phyloP scores from a whole-genome alignment of 2,113 vertebrate genomes.

The Okapia johnstoni region DNA sequence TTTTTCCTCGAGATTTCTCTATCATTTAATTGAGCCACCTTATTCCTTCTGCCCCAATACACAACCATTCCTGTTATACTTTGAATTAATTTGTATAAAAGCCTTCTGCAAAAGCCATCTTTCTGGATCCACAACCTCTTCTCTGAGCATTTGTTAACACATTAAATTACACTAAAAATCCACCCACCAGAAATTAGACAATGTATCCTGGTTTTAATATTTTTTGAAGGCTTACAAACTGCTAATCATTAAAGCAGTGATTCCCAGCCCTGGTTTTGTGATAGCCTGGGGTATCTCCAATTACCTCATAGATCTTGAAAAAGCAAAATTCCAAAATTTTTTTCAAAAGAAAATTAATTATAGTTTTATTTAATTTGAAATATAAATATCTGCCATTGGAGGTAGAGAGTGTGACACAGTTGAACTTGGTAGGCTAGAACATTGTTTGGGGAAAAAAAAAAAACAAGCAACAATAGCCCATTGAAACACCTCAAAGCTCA shows the following conservation, averaged over 20 bases:
- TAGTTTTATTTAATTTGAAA: conserved; percentile 54
- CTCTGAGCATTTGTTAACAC: conserved; percentile 23
- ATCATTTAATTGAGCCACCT: conserved; percentile 63
- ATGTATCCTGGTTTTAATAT: conserved; percentile 55
- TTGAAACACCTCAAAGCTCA: conserved; percentile 64
- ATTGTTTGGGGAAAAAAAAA: neutral
- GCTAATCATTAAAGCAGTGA: conserved; percentile 44
- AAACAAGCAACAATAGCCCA: conserved; percentile 54
- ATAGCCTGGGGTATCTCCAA: conserved; percentile 5
- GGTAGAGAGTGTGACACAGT: conserved; percentile 48
- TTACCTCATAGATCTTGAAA: neutral
- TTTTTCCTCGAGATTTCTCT: conserved; percentile 53
- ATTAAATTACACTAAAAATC: neutral
- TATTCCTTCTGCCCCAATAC: conserved; percentile 47
- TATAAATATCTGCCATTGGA: conserved; percentile 36
- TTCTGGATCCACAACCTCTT: neutral
- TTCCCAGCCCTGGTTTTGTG: neutral
- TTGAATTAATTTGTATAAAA: conserved; percentile 49
- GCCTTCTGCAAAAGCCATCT: conserved; percentile 18
- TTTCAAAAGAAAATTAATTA: conserved; percentile 48
- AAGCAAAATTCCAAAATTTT: conserved; percentile 27
- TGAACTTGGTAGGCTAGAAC: neutral
- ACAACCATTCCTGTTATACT: conserved; percentile 54
- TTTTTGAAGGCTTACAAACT: conserved; percentile 49
- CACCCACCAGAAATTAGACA: conserved; percentile 48